Percentiles rank a stretch among this genome's conserved stretches.
These are phyloP conservation scores for Aphis craccivora DNA, from an alignment of 1,140 invertebrate species.

Conservation along the genomic window DNA sequence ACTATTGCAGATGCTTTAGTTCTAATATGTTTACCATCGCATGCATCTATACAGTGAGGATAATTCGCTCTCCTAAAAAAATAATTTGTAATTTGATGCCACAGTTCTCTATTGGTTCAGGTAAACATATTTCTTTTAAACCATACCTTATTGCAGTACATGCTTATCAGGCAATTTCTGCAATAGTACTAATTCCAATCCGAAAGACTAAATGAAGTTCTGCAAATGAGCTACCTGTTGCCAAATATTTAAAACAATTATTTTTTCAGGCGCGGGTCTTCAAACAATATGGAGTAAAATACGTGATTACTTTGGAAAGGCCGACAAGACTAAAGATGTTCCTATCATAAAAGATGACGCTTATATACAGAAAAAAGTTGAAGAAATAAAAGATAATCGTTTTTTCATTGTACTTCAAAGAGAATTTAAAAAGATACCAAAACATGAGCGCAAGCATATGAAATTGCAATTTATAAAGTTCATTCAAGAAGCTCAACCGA, in stretches of 20 bases:
- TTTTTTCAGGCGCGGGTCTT: not conserved
- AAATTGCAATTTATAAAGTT: too few species aligned
- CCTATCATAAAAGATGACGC: too few species aligned
- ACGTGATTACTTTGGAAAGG: too few species aligned
- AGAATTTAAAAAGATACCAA: too few species aligned
- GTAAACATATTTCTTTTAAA: not conserved
- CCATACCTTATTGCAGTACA: not conserved
- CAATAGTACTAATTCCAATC: not conserved
- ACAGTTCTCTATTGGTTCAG: not conserved
- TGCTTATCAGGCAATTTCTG: conserved; percentile 10
- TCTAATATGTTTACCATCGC: too few species aligned
- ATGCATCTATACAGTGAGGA: not conserved
- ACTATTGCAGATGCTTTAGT: too few species aligned
- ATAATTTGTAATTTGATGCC: not conserved
- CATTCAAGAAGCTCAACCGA: too few species aligned
- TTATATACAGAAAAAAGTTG: too few species aligned
- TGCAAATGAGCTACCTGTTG: not conserved
- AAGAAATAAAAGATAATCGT: too few species aligned
- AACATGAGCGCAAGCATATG: too few species aligned
- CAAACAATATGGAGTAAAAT: not conserved
- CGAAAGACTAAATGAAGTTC: not conserved
- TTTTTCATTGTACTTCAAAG: too few species aligned
- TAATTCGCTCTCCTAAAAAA: not conserved
- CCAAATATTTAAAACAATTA: conserved; percentile 13
- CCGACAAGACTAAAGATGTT: too few species aligned